Percentiles rank a stretch among this genome's conserved stretches.
Conservation (phyloP, 2,113 vertebrate genomes). For the Scomber scombrus region DNA sequence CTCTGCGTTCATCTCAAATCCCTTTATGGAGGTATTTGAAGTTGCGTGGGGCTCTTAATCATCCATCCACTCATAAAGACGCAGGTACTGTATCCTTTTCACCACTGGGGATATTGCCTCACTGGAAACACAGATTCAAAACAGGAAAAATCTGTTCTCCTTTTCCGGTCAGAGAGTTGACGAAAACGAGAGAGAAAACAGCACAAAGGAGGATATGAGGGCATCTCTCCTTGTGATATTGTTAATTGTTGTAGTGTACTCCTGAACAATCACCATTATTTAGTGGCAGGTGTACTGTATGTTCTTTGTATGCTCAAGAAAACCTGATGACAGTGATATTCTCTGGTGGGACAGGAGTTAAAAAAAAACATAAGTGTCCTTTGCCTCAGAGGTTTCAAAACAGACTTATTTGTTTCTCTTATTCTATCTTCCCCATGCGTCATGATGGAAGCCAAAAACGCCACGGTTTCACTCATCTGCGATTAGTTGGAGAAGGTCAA, state of each 20-base stretch:
- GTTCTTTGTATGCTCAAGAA: constrained; percentile 24
- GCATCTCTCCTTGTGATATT: constrained; percentile 75
- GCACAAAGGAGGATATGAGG: constrained; percentile 75
- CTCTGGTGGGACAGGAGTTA: background rate
- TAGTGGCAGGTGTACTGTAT: constrained; percentile 58
- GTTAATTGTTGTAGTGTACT: constrained; percentile 55
- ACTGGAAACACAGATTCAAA: constrained; percentile 79
- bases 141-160: constrained; percentile 91
- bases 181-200: constrained; percentile 85
- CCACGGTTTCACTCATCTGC: constrained; percentile 36
- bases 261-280: constrained; percentile 51
- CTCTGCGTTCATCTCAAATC: background rate
- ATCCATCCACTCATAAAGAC: constrained; percentile 33
- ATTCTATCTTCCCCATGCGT: constrained; percentile 36
- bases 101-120: constrained; percentile 36
- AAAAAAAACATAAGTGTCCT: background rate
- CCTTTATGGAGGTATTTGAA: constrained; percentile 5
- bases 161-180: constrained; percentile 76
- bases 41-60: constrained; percentile 5
- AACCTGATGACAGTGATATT: background rate
- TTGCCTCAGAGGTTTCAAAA: constrained; percentile 15
- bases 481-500: constrained; percentile 61
- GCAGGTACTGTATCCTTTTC: constrained; percentile 46
- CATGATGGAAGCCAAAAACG: constrained; percentile 19
- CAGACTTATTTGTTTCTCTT: constrained; percentile 25